Base-by-base conservation (phyloP, 2,113 vertebrate genomes). In the Archocentrus centrarchus region DNA sequence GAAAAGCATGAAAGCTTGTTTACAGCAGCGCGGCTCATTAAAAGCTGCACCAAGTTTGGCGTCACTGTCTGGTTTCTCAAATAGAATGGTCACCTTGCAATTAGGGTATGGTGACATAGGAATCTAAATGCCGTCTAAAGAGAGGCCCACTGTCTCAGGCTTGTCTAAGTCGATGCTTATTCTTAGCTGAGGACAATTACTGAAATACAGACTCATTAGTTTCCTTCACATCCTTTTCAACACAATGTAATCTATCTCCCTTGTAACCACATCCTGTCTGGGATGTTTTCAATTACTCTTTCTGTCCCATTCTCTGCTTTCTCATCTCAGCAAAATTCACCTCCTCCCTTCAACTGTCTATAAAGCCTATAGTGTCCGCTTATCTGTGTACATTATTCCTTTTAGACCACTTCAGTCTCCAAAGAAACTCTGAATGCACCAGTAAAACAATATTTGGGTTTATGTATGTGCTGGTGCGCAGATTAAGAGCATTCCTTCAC, bases 161-260 rank as follows among this genome's bases (percentile, higher is more conserved):
- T 59, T 61, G 83, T 82, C 90, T 86, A 83, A 79, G 92, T 86
- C 63, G 50, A 92, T 89, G 84, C 82, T 82, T 89, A 91, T 88
- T 93, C 92, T 90, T 82, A 84, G 85, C 89, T 15, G 82, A 75
- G 66, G 87, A 93, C 88, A 93, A 92, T 90, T 88, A 92, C 87
- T 87, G 92, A 91, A 94, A 94, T 90, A 92, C 90, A 85, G 89
- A 90, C 90, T 94, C 93, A 92, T 93, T 94, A 91, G 88, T 93
- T 93, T 92, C 78, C 84, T 79, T 91, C 79, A 80, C 90, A 85
- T 93, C 91, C 91, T 91, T 92, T 93, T 94, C 91, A 89, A 76
- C 84, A 86, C 77, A 79, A 82, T 84, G 89, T 86, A 90, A 94
- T 94, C 88, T 87, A 92, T 93, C 93, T 94, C 87, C 85, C 81